Conservation (phyloP, 1,140 invertebrate genomes). For the Cydia splendana region DNA sequence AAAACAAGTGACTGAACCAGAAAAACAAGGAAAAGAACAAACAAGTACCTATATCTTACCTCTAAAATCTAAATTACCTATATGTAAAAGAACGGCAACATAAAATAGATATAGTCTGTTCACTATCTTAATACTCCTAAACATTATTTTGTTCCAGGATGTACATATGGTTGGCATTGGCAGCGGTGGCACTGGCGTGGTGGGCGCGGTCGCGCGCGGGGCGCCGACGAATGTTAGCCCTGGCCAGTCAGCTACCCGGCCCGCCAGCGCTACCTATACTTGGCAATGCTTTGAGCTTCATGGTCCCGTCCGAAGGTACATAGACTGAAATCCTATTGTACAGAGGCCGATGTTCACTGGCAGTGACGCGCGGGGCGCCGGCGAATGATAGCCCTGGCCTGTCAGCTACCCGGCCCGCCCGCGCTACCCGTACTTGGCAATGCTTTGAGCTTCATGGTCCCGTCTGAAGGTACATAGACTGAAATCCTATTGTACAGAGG, state of each 20-base stretch:
- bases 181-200: conserved; percentile 55
- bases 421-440: conserved; percentile 85
- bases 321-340: background rate
- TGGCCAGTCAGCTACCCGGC: conserved; percentile 85
- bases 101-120: too few relatives aligned
- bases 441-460: conserved; percentile 83
- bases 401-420: conserved; percentile 84
- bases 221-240: conserved; percentile 82
- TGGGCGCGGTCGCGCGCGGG: conserved; percentile 84
- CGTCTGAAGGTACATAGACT: conserved; percentile 77
- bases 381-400: conserved; percentile 82
- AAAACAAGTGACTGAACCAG: too few relatives aligned
- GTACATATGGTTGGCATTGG: conserved; percentile 18
- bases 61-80: too few relatives aligned
- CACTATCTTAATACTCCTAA: too few relatives aligned
- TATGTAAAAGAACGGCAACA: too few relatives aligned
- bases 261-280: conserved; percentile 83
- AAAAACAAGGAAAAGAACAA: too few relatives aligned
- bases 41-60: too few relatives aligned
- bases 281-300: conserved; percentile 84
- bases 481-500: background rate
- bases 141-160: conserved; percentile 29
- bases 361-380: conserved; percentile 84
- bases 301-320: conserved; percentile 82
- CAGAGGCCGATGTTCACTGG: background rate